phyloP scores from a whole-genome alignment of 1,140 invertebrate species.

The Listronotus bonariensis region DNA sequence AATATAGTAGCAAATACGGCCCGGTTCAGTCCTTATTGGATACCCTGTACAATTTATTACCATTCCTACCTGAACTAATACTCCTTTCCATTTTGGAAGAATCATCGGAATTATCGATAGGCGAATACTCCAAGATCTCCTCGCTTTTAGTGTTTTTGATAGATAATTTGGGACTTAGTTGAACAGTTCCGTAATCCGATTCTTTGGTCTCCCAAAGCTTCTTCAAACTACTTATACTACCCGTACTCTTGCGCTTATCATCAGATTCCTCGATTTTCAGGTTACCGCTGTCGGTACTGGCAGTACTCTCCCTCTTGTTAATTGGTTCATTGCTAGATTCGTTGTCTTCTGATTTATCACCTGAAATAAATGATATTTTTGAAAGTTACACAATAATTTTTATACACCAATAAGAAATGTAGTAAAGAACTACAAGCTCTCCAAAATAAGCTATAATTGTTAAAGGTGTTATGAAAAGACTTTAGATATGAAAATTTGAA shows the following conservation, averaged over 20 bases:
- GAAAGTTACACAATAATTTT: too few species aligned
- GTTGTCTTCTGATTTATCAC: conserved; percentile 54
- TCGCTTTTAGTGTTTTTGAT: conserved; percentile 57
- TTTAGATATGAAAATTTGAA: too few species aligned
- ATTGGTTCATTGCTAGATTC: conserved; percentile 34
- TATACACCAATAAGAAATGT: too few species aligned
- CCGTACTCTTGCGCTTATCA: conserved; percentile 88
- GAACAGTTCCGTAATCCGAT: conserved; percentile 49
- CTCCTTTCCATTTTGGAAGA: conserved; percentile 55
- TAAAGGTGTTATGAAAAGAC: too few species aligned
- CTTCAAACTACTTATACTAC: conserved; percentile 90
- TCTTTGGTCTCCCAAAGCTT: conserved; percentile 86
- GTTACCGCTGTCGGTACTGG: conserved; percentile 53
- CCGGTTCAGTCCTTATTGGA: too few species aligned
- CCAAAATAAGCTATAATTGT: too few species aligned
- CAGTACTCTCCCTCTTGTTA: conserved; percentile 54
- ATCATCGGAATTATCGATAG: conserved; percentile 49
- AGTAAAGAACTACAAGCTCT: too few species aligned
- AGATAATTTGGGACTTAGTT: conserved; percentile 68
- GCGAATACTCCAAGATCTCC: conserved; percentile 46
- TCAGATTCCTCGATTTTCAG: conserved; percentile 67
- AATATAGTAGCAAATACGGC: too few species aligned
- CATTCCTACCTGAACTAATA: conserved; percentile 19
- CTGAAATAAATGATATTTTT: conserved; percentile 4
- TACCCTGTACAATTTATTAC: not conserved